phyloP scores from a whole-genome alignment of 2,797 vertebrate species.

The Numenius phaeopus region DNA sequence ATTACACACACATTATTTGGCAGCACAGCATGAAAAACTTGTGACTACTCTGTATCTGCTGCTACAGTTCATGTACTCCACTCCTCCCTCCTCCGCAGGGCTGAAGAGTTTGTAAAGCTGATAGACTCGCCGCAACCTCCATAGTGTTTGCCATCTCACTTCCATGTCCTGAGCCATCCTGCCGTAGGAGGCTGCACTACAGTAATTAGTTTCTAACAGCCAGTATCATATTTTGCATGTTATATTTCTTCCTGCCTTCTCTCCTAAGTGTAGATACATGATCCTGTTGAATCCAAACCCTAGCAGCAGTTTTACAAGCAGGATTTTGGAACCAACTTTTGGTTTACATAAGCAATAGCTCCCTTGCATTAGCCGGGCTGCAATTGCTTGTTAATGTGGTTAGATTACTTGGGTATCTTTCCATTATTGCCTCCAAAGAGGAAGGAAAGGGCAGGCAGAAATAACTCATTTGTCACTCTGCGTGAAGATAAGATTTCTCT shows the following conservation, averaged over 20 bases:
- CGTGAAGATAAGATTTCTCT: constrained; percentile 23
- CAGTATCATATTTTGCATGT: background rate
- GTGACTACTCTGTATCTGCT: background rate
- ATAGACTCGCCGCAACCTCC: background rate
- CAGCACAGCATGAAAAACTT: background rate
- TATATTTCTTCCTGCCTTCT: background rate
- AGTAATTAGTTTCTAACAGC: background rate
- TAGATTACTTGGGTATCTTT: constrained; percentile 26
- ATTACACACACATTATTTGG: background rate
- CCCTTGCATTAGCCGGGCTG: background rate
- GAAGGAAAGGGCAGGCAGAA: constrained; percentile 66
- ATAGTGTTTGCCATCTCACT: background rate
- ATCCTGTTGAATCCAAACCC: background rate
- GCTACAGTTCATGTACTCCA: background rate
- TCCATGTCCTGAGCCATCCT: background rate
- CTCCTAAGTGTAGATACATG: background rate
- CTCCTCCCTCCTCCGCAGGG: background rate
- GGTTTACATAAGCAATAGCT: background rate
- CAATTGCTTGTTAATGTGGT: constrained; percentile 34
- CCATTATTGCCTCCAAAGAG: constrained; percentile 62
- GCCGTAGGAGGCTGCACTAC: background rate
- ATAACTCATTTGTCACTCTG: constrained; percentile 58
- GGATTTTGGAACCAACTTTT: background rate
- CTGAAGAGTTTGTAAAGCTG: background rate
- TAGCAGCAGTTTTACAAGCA: background rate